Percentiles rank a stretch among this genome's conserved stretches.
Evolutionary conservation across 2,113 vertebrate genomes (phyloP).

Genomic region (Elephantulus edwardii): DNA sequence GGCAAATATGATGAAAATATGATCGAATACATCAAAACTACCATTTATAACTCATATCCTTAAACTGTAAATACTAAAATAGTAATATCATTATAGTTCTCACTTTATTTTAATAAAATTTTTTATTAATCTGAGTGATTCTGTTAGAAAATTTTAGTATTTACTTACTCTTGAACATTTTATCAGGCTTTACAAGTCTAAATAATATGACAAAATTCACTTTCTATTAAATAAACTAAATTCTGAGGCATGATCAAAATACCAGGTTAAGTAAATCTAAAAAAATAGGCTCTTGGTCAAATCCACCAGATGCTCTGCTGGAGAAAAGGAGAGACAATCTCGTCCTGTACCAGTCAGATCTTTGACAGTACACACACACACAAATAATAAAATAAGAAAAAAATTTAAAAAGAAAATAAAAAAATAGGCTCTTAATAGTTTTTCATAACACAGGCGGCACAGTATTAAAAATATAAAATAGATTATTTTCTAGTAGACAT

Average conservation of each 20-base stretch:
- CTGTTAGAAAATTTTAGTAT: neutral
- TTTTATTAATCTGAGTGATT: slow-evolving; percentile 23
- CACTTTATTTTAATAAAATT: neutral
- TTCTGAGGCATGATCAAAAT: neutral
- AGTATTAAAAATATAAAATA: slow-evolving; percentile 22
- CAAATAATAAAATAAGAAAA: too few relatives aligned
- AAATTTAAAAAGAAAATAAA: too few relatives aligned
- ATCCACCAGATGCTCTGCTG: too few relatives aligned
- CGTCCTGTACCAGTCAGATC: too few relatives aligned
- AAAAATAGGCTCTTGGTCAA: slow-evolving; percentile 2
- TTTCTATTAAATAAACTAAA: slow-evolving; percentile 43
- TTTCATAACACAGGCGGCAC: neutral
- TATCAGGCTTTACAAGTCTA: slow-evolving; percentile 18
- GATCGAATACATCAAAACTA: neutral
- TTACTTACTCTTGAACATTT: neutral
- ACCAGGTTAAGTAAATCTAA: neutral
- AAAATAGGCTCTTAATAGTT: slow-evolving; percentile 36
- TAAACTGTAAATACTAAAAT: slow-evolving; percentile 41
- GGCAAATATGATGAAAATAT: slow-evolving; percentile 25
- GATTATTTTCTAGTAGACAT: slow-evolving; percentile 16
- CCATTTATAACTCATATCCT: slow-evolving; percentile 8
- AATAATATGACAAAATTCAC: neutral
- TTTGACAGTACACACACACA: too few relatives aligned
- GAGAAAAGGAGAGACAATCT: too few relatives aligned
- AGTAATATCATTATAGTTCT: neutral